These are phyloP conservation scores for Pollimyrus isidori DNA, from an alignment of 2,113 vertebrate species.

Conservation along the genomic window DNA sequence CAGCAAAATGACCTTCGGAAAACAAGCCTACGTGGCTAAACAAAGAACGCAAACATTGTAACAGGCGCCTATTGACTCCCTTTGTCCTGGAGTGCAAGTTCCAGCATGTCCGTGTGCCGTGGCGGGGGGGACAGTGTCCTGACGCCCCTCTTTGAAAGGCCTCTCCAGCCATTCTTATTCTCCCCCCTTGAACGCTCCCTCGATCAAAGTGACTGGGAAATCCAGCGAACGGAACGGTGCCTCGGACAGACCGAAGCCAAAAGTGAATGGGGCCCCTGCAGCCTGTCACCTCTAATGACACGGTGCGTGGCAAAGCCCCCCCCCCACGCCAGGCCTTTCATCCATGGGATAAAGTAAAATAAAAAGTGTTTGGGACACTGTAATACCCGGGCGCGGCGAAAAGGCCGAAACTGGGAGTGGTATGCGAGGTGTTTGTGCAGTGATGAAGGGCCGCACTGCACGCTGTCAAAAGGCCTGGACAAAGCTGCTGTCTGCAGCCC, in stretches of 20 bases:
- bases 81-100: constrained; percentile 8
- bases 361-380: constrained; percentile 35
- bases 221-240: constrained; percentile 21
- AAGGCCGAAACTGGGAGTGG: neutral
- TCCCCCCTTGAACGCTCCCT: constrained; percentile 21
- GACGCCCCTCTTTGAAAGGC: constrained; percentile 18
- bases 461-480: constrained; percentile 29
- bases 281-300: constrained; percentile 36
- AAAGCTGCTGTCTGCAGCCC: neutral
- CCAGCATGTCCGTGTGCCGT: constrained; percentile 8
- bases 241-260: constrained; percentile 22
- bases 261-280: neutral
- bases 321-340: constrained; percentile 25
- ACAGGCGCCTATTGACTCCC: neutral
- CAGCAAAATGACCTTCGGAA: neutral
- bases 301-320: constrained; percentile 21
- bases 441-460: constrained; percentile 15
- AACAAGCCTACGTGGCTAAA: neutral
- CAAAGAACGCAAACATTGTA: neutral
- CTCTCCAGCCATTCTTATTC: constrained; percentile 16
- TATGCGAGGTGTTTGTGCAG: neutral
- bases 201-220: neutral
- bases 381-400: constrained; percentile 23
- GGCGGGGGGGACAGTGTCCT: neutral
- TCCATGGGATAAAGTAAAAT: constrained; percentile 24